Evolutionary conservation across 2,888 invertebrate species (phyloP).

Genomic region (Onthophagus sagittarius): DNA sequence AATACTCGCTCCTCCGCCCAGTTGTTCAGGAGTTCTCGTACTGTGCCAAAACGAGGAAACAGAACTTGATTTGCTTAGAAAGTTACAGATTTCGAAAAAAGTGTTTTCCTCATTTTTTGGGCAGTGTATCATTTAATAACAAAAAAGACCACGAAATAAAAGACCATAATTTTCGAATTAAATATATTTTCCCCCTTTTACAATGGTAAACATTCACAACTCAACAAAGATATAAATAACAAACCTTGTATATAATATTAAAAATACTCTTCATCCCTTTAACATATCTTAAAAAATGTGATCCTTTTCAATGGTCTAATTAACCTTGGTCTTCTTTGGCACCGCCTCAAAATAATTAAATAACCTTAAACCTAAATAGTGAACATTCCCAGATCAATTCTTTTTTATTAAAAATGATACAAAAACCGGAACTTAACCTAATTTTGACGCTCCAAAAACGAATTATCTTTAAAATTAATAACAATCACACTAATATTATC

Average conservation of each 20-base stretch:
- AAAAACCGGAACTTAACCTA: too few relatives aligned
- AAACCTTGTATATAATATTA: neutral
- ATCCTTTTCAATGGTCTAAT: neutral
- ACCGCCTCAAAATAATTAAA: neutral
- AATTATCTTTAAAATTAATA: slow-evolving; percentile 69
- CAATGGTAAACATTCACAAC: neutral
- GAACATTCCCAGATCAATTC: too few relatives aligned
- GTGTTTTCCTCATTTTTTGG: too few relatives aligned
- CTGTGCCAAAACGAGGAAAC: too few relatives aligned
- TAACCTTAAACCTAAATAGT: too few relatives aligned
- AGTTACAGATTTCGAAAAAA: too few relatives aligned
- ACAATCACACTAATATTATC: slow-evolving; percentile 95
- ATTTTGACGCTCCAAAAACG: slow-evolving; percentile 4
- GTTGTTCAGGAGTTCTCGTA: too few relatives aligned
- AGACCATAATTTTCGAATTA: neutral
- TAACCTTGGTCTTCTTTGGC: neutral
- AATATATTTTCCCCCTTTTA: neutral
- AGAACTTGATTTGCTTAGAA: too few relatives aligned
- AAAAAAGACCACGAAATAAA: too few relatives aligned
- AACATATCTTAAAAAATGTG: neutral
- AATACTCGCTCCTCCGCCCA: too few relatives aligned
- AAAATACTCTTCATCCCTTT: neutral
- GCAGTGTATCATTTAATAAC: too few relatives aligned
- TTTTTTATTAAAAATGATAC: too few relatives aligned
- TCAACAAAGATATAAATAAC: neutral